Evolutionary conservation across 2,888 invertebrate species (phyloP).

Genomic region (Ennomos erosarius): DNA sequence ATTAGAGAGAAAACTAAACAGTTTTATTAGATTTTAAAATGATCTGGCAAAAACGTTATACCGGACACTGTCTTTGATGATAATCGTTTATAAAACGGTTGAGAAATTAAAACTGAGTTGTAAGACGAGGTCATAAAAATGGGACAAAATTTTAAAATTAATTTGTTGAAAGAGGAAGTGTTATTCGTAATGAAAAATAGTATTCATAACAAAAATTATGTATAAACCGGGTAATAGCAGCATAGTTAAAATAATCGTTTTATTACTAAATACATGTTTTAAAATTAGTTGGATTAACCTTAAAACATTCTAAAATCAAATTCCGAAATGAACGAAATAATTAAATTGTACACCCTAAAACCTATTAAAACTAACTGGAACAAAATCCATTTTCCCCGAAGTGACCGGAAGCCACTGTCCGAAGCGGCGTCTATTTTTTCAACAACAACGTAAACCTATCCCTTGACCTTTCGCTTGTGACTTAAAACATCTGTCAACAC

Average conservation of each 20-base stretch:
- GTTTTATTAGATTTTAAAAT: constrained; percentile 12
- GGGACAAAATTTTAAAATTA: constrained; percentile 4
- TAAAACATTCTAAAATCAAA: not conserved
- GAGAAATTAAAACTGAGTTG: constrained; percentile 1
- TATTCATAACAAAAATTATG: no score
- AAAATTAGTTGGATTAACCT: no score
- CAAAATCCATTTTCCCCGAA: constrained; percentile 12
- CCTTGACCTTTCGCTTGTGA: constrained; percentile 43
- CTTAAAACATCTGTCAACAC: constrained; percentile 52
- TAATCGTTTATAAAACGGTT: constrained; percentile 27
- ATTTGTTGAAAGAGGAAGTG: not conserved
- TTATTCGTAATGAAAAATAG: no score
- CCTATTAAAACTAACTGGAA: constrained; percentile 19
- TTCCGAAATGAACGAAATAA: not conserved
- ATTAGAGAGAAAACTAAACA: constrained; percentile 3
- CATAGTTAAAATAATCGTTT: no score
- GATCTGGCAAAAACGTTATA: constrained; percentile 1
- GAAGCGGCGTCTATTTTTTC: constrained; percentile 37
- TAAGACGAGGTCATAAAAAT: constrained; percentile 7
- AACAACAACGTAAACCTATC: constrained; percentile 34
- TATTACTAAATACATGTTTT: no score
- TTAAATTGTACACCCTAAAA: not conserved
- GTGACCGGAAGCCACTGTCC: constrained; percentile 33
- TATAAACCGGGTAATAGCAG: no score
- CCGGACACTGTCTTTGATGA: constrained; percentile 20